phyloP scores from a whole-genome alignment of 2,888 invertebrate genomes.

The Dyspetes luteomarginatus region DNA sequence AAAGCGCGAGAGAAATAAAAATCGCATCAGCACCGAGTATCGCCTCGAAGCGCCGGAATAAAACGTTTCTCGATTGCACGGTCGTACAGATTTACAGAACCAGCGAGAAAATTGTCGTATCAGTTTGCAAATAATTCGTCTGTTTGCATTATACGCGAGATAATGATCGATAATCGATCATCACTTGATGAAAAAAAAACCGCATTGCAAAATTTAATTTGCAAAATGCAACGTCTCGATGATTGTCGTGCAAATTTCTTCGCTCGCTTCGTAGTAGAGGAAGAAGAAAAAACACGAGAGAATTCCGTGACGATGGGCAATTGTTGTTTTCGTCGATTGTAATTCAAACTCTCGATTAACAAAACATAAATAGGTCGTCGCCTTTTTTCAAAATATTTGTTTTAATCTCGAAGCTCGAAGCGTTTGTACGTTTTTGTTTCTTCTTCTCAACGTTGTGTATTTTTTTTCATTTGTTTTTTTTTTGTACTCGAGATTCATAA shows the following conservation, averaged over 20 bases:
- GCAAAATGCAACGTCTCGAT: slow-evolving; percentile 12
- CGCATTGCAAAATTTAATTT: slow-evolving; percentile 45
- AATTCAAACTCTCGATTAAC: slow-evolving; percentile 22
- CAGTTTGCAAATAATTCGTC: neutral
- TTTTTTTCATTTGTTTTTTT: neutral
- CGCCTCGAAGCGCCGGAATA: neutral
- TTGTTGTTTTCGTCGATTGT: slow-evolving; percentile 3
- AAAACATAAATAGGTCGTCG: slow-evolving; percentile 6
- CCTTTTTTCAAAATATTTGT: slow-evolving; percentile 16
- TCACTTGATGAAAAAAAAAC: no score
- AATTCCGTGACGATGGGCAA: neutral
- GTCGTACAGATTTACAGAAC: neutral
- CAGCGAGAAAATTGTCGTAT: neutral
- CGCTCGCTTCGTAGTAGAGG: neutral
- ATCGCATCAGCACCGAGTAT: neutral
- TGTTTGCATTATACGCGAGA: neutral
- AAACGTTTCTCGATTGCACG: neutral
- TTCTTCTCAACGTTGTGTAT: neutral
- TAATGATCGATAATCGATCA: slow-evolving; percentile 41
- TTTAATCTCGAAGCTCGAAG: neutral
- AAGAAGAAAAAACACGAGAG: slow-evolving; percentile 1
- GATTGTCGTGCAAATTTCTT: neutral
- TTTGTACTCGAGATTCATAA: no score
- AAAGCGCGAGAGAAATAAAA: neutral
- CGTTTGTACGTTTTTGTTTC: neutral